Conservation (phyloP, 2,113 vertebrate genomes). For the pig (Sus scrofa) region DNA sequence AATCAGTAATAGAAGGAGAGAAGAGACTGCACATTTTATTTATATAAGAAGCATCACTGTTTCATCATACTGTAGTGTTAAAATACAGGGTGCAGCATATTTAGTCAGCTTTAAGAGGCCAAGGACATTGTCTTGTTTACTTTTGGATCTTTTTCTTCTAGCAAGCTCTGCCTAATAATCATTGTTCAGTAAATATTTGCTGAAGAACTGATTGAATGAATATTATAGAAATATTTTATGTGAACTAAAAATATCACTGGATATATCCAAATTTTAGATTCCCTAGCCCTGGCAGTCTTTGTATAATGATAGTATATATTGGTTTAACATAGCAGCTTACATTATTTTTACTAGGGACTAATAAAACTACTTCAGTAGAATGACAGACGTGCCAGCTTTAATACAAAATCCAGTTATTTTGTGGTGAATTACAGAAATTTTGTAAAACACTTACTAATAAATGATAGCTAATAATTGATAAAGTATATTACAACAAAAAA, state of each 20-base stretch:
- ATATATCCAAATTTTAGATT: background rate
- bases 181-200: slow-evolving; percentile 8
- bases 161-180: background rate
- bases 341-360: slow-evolving; percentile 28
- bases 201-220: background rate
- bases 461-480: slow-evolving; percentile 21
- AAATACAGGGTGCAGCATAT: background rate
- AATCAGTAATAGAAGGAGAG: background rate
- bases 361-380: background rate
- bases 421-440: slow-evolving; percentile 12
- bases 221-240: background rate
- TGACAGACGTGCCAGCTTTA: background rate
- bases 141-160: background rate
- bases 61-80: background rate
- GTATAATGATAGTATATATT: background rate
- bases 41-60: background rate
- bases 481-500: background rate
- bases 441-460: background rate
- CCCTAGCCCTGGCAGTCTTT: background rate
- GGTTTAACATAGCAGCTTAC: background rate
- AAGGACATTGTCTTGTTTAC: background rate
- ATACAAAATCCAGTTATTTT: background rate
- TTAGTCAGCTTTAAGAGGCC: background rate
- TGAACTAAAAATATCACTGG: background rate
- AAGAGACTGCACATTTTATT: background rate